Evolutionary conservation across 2,113 vertebrate species (phyloP), one percentile per base, ranked within the genome.

Genomic region (Tenebrosternarchus preto): DNA sequence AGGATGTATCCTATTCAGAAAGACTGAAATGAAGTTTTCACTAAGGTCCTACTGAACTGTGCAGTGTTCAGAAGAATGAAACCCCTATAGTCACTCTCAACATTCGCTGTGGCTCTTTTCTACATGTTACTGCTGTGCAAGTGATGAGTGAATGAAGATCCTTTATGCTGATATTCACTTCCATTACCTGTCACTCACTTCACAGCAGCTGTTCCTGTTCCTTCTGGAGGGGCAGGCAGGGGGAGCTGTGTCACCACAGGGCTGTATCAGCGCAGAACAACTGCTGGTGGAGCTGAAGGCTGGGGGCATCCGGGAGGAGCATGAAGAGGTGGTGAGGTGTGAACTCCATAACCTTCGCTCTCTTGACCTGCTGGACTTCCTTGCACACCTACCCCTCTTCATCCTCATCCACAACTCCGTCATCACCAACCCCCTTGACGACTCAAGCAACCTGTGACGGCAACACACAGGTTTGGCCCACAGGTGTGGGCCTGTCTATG

Each of bases 201-300:
- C 53, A 68, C 83, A 93, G 91, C 84, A 90, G 77, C 90, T 92
- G 56, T 93, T 94, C 89, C 86, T 92, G 74, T 92, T 90, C 82
- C 89, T 92, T n/a, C 76, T 91, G 73, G 88, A 93, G 77, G 88
- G 85, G 20, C 67, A 75, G 84, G 75, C 77, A 43, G 86, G 77
- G 61, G 75, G 39, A 0, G 3, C 22, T 0, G 85, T 73, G 11
- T 63, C 67, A 24, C 50, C 31, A 70, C 85, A 61, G 64, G 88
- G 80, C 60, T 71, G 71, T 11, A 92, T 93, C 90, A 91, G 88
- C 0, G 78, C 84, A 0, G 88, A 92, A 74, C 90, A 93, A 61
- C 86, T 93, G 39, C 85, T 92, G 0, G 83, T 92, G 78, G 90
- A 94, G 80, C 82, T 90, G 80, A 92, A 91, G 77, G 89, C 90